Base-by-base conservation (phyloP, 2,797 vertebrate species). In the Enteromius mattozi region DNA sequence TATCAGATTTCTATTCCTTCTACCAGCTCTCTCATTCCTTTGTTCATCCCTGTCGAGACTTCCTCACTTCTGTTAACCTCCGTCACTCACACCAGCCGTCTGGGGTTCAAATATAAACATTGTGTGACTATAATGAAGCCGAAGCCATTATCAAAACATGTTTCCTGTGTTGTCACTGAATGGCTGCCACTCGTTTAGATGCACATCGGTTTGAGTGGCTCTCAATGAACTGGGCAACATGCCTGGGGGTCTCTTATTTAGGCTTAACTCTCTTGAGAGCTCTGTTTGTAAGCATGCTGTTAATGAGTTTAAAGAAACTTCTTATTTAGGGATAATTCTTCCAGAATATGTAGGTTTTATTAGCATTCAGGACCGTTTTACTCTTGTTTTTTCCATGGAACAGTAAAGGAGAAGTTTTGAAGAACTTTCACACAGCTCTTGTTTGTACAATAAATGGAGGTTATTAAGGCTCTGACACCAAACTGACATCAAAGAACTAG, bases 1-100 rank as follows among this genome's bases (percentile, higher is more conserved):
- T 93, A 94, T 95, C 93, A 91, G 91, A 94, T 94, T 93, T 93
- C 91, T 78, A 66, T 82, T 72, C 66, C 68, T 79, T 82, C 24
- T 51, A 54, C 65, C 59, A 27, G 37, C 69, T 37, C 80, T 81
- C 17, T 85, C 76, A 68, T 79, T 79, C 45, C 56, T 27, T 70
- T 51, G 12, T 91, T 82, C 78, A 17, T 81, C 84, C 70, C 40
- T 61, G 33, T 49, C 27, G 71, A 78, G 83, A 80, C 40, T 85
- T 56, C 21, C 80, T 76, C 37, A 79, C 79, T 83, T 83, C 19
- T 37, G 42, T 66, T 80, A 40, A 61, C 74, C 56, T 87, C 45
- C 3, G 14, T 42, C 61, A 35, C 77, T 82, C 75, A 40, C n/a
- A 16, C 63, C 66, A 27, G 2, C 24, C 4, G 10, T 87, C 71